phyloP scores from a whole-genome alignment of 2,888 invertebrate species.

The Melanchra persicariae region DNA sequence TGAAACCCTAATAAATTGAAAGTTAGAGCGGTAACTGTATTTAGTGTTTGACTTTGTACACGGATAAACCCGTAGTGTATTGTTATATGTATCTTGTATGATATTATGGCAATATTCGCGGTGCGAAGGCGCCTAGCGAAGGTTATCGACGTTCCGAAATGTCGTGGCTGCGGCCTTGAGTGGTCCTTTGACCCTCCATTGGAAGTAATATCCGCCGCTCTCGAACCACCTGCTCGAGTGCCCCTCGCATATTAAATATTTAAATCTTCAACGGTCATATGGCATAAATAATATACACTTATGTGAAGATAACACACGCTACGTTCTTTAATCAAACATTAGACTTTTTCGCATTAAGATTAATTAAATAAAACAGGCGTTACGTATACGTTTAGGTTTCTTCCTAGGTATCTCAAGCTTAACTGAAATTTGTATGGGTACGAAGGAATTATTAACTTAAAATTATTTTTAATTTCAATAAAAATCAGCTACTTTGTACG shows the following conservation, averaged over 20 bases:
- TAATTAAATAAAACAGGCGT: not conserved
- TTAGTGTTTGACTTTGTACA: conserved; percentile 6
- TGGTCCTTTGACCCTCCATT: conserved; percentile 86
- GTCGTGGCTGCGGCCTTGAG: conserved; percentile 84
- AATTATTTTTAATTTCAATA: no score
- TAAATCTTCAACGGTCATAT: conserved; percentile 67
- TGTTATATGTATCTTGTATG: conserved; percentile 31
- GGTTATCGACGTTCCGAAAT: conserved; percentile 82
- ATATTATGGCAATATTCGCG: conserved; percentile 55
- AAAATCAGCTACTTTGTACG: no score
- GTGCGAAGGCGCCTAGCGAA: conserved; percentile 77
- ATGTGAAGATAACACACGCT: conserved; percentile 35
- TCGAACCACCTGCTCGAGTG: conserved; percentile 83
- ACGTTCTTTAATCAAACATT: conserved; percentile 1
- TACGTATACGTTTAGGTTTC: not conserved
- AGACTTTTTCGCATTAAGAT: not conserved
- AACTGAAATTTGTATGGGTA: not conserved
- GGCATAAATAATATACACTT: conserved; percentile 36
- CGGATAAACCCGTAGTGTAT: conserved; percentile 38
- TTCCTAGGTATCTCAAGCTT: not conserved
- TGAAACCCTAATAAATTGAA: conserved; percentile 3
- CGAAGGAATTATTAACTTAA: no score
- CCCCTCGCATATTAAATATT: conserved; percentile 73
- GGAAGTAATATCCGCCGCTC: conserved; percentile 77
- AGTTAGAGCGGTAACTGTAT: conserved; percentile 3